Conservation (phyloP, 2,888 invertebrate genomes). For the Keiferia lycopersicella region DNA sequence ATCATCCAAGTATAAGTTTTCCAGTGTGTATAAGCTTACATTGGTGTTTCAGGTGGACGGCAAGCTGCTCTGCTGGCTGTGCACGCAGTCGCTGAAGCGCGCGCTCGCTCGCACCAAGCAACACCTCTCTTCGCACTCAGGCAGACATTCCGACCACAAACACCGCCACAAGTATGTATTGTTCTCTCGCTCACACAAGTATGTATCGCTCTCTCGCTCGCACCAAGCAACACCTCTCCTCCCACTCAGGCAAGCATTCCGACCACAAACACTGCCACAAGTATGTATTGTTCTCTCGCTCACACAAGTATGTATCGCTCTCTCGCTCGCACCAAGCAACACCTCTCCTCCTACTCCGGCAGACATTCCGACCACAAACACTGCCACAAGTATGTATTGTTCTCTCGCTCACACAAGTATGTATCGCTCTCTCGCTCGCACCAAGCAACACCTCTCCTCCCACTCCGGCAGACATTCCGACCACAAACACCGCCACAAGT, state of each 20-base stretch:
- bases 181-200: too few species aligned
- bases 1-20: neutral
- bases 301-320: too few species aligned
- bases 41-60: constrained; percentile 90
- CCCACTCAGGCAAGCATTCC: constrained; percentile 58
- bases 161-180: constrained; percentile 57
- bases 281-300: too few species aligned
- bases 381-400: constrained; percentile 55
- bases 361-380: constrained; percentile 73
- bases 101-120: constrained; percentile 94
- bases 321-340: constrained; percentile 79
- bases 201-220: constrained; percentile 88
- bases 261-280: neutral
- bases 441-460: constrained; percentile 79
- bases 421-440: too few species aligned
- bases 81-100: constrained; percentile 89
- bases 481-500: constrained; percentile 77
- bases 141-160: constrained; percentile 72
- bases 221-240: constrained; percentile 90
- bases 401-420: too few species aligned
- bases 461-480: constrained; percentile 46
- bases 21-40: neutral
- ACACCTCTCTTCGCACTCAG: constrained; percentile 78
- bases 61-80: constrained; percentile 96
- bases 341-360: neutral